A percentile compares a stretch with the other conserved stretches of the same genome.
Evolutionary conservation across 2,888 invertebrate genomes (phyloP).

Genomic region (Phytoseiulus persimilis): DNA sequence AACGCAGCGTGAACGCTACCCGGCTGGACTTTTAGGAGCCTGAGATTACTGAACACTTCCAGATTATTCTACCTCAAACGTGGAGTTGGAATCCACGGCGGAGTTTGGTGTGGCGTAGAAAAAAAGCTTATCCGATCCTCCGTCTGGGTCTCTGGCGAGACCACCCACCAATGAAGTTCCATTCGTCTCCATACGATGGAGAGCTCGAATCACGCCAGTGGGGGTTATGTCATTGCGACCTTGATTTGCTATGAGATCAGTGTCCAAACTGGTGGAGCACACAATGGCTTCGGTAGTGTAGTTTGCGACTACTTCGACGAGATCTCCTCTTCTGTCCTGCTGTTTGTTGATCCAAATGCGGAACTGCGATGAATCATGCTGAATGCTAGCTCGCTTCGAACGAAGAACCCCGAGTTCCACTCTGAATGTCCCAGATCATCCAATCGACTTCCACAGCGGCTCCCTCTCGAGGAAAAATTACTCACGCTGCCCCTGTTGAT

Average conservation of each 20-base stretch:
- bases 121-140: slow-evolving; percentile 43
- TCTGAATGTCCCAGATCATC: too few relatives aligned
- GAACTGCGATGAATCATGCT: slow-evolving; percentile 48
- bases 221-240: slow-evolving; percentile 51
- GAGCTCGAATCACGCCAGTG: slow-evolving; percentile 47
- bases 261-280: slow-evolving; percentile 52
- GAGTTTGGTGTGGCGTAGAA: slow-evolving; percentile 49
- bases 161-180: slow-evolving; percentile 11
- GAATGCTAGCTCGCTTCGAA: too few relatives aligned
- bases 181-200: slow-evolving; percentile 48
- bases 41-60: slow-evolving; percentile 41
- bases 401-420: too few relatives aligned
- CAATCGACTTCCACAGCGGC: too few relatives aligned
- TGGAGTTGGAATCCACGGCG: slow-evolving; percentile 51
- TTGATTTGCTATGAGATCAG: slow-evolving; percentile 46
- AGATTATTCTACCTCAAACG: slow-evolving; percentile 51
- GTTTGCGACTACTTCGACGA: slow-evolving; percentile 54
- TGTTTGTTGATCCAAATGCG: slow-evolving; percentile 54
- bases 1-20: too few relatives aligned
- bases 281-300: slow-evolving; percentile 55
- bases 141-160: slow-evolving; percentile 43
- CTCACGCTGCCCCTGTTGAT: slow-evolving; percentile 53
- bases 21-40: too few relatives aligned
- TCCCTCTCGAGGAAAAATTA: neutral
- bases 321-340: slow-evolving; percentile 56